Evolutionary conservation across 2,113 vertebrate genomes (phyloP).

Genomic region (Xyliphius kryptos): DNA sequence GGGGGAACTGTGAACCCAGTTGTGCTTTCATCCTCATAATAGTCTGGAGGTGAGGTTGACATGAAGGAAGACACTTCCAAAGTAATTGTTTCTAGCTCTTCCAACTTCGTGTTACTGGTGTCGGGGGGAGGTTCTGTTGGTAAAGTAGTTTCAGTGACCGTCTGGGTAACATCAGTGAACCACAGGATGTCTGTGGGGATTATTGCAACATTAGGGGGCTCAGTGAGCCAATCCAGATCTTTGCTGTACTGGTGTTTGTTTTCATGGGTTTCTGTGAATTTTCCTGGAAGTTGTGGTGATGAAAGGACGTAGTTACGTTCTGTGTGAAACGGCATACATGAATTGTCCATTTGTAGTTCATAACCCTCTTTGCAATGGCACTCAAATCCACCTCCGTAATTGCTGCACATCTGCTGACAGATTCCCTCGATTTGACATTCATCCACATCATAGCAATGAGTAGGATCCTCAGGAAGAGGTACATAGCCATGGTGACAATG

Average conservation of each 20-base stretch:
- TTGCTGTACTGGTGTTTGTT: slow-evolving; percentile 18
- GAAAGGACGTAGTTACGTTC: too few relatives aligned
- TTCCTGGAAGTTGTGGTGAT: too few relatives aligned
- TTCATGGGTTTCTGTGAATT: too few relatives aligned
- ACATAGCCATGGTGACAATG: slow-evolving; percentile 72
- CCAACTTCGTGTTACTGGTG: background rate
- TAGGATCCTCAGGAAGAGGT: slow-evolving; percentile 57
- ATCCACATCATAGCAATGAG: slow-evolving; percentile 70
- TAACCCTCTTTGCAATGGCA: slow-evolving; percentile 80
- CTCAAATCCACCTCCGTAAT: slow-evolving; percentile 73
- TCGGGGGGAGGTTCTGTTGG: background rate
- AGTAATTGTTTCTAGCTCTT: background rate
- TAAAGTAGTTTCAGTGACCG: slow-evolving; percentile 25
- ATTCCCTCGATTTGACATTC: slow-evolving; percentile 74
- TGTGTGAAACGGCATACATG: slow-evolving; percentile 51
- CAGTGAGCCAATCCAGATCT: slow-evolving; percentile 50
- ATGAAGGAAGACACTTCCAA: too few relatives aligned
- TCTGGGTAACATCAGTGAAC: slow-evolving; percentile 46
- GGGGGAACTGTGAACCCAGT: background rate
- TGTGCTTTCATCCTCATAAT: too few relatives aligned
- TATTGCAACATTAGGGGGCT: slow-evolving; percentile 37
- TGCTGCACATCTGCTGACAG: slow-evolving; percentile 84
- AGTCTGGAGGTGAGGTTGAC: too few relatives aligned
- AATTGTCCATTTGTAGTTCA: slow-evolving; percentile 62
- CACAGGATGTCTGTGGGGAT: slow-evolving; percentile 39